Base-by-base conservation (phyloP, 1,140 invertebrate species). In the Cyclargus thomasi region DNA sequence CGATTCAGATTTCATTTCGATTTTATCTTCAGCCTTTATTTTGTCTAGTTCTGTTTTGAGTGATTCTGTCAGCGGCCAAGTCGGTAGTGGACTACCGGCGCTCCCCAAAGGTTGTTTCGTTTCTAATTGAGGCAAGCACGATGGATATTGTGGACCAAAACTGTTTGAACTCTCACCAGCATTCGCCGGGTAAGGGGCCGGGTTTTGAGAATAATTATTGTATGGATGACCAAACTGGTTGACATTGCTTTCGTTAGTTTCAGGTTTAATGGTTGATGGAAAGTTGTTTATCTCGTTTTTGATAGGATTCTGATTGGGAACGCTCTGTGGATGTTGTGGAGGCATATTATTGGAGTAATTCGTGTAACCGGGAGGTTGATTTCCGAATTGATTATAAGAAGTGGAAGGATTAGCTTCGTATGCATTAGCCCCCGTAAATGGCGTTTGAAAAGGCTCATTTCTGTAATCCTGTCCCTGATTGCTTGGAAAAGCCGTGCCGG, bases 1-100 rank as follows among this genome's bases (percentile, higher is more conserved):
- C 0, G 90, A 91, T 79, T 91, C 90, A 16, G 88, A 88, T 75
- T 91, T 91, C 14, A 86, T 79, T 76, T 90, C 90, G 8, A 75
- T 68, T 82, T 92, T 92, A 20, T 91, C 84, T 76, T 88, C 86
- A 36, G 74, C 67, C 81, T 90, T 90, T 18, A 88, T 72, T 79
- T 81, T 88, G 70, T 85, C 83, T n/a, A 88, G 62, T 79, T 88
- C 88, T 35, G 82, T 81, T 77, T 91, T 91, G 10, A 91, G 69
- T 22, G 73, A 69, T 68, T 87, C 85, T 53, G 81, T 79, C 22
- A 88, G 74, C 8, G 88, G 86, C 88, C 86, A 89, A 2, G 86
- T 78, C 36, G 85, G 84, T 8, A 88, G 75, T 47, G 86, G 85
- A 70, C 85, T 88, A 7, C 80, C 82, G 8, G 80, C 79, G 63